Conservation (phyloP, 2,113 vertebrate genomes). For the Tachysurus vachellii region DNA sequence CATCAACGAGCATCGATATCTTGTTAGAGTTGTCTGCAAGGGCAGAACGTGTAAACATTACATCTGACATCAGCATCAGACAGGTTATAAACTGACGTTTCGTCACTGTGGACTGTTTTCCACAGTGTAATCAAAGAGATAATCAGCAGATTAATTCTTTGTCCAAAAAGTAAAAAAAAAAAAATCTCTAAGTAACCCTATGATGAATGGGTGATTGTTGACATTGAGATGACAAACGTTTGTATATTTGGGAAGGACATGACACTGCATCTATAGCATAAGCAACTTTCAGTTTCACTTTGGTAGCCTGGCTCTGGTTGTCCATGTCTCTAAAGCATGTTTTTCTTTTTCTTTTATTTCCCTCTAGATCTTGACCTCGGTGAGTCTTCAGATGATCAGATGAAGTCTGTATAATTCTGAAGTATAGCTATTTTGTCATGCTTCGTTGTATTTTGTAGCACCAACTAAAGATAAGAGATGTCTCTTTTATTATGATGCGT, state of each 20-base stretch:
- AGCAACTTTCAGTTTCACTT: conserved; percentile 40
- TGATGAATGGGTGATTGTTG: neutral
- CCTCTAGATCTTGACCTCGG: conserved; percentile 58
- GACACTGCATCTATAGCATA: neutral
- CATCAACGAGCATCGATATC: neutral
- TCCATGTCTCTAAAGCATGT: neutral
- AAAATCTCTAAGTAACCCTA: too few species aligned
- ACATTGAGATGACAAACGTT: neutral
- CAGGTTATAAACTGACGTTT: neutral
- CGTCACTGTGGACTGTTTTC: neutral
- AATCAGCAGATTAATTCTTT: neutral
- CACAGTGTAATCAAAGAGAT: too few species aligned
- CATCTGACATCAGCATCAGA: neutral
- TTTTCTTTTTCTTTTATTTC: neutral
- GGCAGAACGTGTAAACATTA: neutral
- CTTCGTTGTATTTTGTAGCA: neutral
- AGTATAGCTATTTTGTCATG: neutral
- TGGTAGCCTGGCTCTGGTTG: neutral
- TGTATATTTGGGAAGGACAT: neutral
- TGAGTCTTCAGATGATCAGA: conserved; percentile 52
- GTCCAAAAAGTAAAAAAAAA: too few species aligned
- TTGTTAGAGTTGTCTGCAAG: neutral
- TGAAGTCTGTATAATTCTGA: too few species aligned
- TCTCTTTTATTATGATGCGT: neutral
- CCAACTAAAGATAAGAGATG: neutral